Percentiles rank a stretch among this genome's conserved stretches.
Conservation (phyloP, 2,797 vertebrate genomes). For the Petrocephalus sullivani region DNA sequence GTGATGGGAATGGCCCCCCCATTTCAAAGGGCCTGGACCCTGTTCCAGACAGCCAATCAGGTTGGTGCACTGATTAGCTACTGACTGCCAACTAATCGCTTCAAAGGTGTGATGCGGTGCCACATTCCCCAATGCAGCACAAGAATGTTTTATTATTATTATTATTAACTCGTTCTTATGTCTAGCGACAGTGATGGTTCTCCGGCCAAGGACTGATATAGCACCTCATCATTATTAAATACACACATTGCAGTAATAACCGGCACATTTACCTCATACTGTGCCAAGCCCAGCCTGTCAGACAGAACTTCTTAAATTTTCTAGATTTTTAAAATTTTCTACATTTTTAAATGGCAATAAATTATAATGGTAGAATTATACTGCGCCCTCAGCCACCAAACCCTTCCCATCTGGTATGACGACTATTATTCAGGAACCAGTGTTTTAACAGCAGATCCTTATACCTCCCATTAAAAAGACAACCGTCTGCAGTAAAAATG, state of each 20-base stretch:
- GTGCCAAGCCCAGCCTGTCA: not conserved
- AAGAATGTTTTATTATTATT: not conserved
- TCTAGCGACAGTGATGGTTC: not conserved
- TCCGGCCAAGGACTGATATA: not conserved
- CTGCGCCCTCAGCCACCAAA: not conserved
- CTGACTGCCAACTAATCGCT: not conserved
- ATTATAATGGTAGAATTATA: constrained; percentile 3
- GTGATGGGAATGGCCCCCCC: not conserved
- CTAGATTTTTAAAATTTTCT: not conserved
- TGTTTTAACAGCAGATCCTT: not conserved
- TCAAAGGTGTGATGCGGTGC: not conserved
- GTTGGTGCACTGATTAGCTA: not conserved
- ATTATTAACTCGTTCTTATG: not conserved
- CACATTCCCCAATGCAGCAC: not conserved
- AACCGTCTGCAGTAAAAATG: not conserved
- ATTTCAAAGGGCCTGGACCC: not conserved
- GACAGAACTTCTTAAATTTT: not conserved
- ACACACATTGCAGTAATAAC: not conserved
- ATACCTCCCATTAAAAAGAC: not conserved
- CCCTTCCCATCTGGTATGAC: not conserved
- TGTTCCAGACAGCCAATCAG: not conserved
- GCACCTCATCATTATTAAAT: not conserved
- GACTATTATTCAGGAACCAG: not conserved
- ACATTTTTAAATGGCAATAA: not conserved
- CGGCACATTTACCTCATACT: not conserved